These are phyloP conservation scores for Drosophila grimshawi DNA, from an alignment of 1,140 invertebrate genomes.

Conservation along the genomic window DNA sequence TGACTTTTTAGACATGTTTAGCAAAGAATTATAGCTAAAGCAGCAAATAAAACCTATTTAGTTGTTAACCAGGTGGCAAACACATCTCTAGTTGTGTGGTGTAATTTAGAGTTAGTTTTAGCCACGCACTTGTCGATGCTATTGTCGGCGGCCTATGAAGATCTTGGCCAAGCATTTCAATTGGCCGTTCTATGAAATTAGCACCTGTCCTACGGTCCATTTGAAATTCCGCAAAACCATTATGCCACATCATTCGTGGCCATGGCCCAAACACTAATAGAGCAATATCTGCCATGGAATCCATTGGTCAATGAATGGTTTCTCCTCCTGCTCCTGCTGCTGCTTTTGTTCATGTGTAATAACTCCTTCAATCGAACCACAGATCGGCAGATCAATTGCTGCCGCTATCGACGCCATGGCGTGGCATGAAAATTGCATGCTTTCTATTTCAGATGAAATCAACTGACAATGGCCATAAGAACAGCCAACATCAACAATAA, in stretches of 20 bases:
- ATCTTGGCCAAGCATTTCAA: conserved; percentile 67
- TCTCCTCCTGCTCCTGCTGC: conserved; percentile 4
- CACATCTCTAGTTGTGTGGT: conserved; percentile 35
- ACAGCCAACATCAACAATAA: conserved; percentile 36
- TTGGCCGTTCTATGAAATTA: conserved; percentile 83
- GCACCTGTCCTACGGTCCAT: conserved; percentile 80
- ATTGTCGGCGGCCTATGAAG: conserved; percentile 70
- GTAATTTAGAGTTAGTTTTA: conserved; percentile 75
- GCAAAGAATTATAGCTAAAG: not conserved
- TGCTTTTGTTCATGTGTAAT: conserved; percentile 78
- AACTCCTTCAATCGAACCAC: conserved; percentile 78
- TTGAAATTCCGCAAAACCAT: conserved; percentile 82
- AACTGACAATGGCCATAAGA: conserved; percentile 74
- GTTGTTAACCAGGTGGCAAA: conserved; percentile 3
- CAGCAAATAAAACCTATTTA: not conserved
- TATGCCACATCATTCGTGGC: conserved; percentile 64
- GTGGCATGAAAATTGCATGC: conserved; percentile 82
- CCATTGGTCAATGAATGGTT: conserved; percentile 41
- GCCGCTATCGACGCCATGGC: conserved; percentile 74
- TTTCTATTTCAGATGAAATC: conserved; percentile 83
- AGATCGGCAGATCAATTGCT: conserved; percentile 76
- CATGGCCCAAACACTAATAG: conserved; percentile 75
- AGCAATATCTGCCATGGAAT: conserved; percentile 70
- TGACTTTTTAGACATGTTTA: not conserved
- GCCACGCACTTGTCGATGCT: conserved; percentile 64